These are phyloP conservation scores for Tinea pellionella DNA, from an alignment of 2,888 invertebrate species.

Conservation along the genomic window DNA sequence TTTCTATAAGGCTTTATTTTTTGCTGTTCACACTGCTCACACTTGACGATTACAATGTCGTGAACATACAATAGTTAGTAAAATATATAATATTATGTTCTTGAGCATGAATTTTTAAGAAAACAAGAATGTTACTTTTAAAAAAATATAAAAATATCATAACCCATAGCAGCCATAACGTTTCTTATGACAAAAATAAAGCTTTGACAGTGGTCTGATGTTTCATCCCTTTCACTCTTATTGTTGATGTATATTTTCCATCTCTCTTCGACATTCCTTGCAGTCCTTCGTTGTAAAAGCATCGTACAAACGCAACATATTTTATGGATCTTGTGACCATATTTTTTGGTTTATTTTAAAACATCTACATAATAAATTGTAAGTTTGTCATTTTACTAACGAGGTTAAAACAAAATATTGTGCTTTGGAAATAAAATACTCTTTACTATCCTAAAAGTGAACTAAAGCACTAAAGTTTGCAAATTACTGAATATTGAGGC, in stretches of 20 bases:
- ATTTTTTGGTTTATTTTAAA: neutral
- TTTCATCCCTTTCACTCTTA: neutral
- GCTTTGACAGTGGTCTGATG: neutral
- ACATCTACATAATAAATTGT: too few relatives aligned
- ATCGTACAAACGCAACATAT: neutral
- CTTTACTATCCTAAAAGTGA: too few relatives aligned
- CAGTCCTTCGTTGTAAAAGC: neutral
- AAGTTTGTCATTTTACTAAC: too few relatives aligned
- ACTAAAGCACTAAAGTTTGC: too few relatives aligned
- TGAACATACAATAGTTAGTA: too few relatives aligned
- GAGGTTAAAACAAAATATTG: too few relatives aligned
- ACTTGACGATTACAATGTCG: too few relatives aligned
- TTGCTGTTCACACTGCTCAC: too few relatives aligned
- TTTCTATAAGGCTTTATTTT: too few relatives aligned
- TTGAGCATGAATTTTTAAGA: neutral
- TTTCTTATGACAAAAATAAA: conserved; percentile 1
- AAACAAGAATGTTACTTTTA: neutral
- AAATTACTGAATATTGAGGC: too few relatives aligned
- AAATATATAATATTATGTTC: too few relatives aligned
- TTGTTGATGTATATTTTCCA: neutral
- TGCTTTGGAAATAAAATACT: too few relatives aligned
- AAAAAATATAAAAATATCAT: neutral
- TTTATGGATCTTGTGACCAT: neutral
- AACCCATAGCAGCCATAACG: conserved; percentile 2
- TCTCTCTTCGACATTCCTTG: neutral